Base-by-base conservation (phyloP, 2,888 invertebrate species). In the Dorcus hopei region DNA sequence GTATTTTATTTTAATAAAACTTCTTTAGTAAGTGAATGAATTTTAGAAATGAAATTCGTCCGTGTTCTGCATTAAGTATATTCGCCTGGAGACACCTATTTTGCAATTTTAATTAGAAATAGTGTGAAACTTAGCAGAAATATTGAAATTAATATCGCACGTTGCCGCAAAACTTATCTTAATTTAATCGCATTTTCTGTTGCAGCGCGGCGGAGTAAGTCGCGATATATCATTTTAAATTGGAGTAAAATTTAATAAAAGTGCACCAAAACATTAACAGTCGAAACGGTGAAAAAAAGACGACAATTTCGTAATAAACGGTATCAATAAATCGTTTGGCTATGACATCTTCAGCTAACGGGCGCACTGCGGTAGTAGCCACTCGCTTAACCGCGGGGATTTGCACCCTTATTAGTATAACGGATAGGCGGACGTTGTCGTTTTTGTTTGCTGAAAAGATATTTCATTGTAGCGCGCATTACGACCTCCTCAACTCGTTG, bases 361-460 rank as follows among this genome's bases (percentile, higher is more conserved):
- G 57, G 57, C 61, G 63, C 55, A 47, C 57, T 57, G 54, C 54
- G 61, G 59, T 56, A 61, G 62, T 60, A 53, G 63, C 63, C 61
- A 59, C 61, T 57, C 59, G 63, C 58, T 58, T 56, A 61, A 59
- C 61, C 58, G 42, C 61, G 61, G 42, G 26, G 26, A 33, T 33
- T 42, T 42, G 43, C 41, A 33, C 69, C 69, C 67, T 70, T 69
- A 70, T 70, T 70, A 68, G 67, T 68, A 66, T 70, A 70, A 70
- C 67, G 65, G 62, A 70, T 68, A 65, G 67, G 65, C 63, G 67
- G 65, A 60, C 64, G 65, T 63, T 65, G 62, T 64, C 66, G 66
- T 69, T 69, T 70, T 69, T 69, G 69, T 69, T 64, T 68, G 67
- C 59, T 49, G 43, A 11, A 52, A 62, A 64, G 65, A 70, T 68